phyloP scores from a whole-genome alignment of 2,888 invertebrate genomes.

The Calephelis perditalis region DNA sequence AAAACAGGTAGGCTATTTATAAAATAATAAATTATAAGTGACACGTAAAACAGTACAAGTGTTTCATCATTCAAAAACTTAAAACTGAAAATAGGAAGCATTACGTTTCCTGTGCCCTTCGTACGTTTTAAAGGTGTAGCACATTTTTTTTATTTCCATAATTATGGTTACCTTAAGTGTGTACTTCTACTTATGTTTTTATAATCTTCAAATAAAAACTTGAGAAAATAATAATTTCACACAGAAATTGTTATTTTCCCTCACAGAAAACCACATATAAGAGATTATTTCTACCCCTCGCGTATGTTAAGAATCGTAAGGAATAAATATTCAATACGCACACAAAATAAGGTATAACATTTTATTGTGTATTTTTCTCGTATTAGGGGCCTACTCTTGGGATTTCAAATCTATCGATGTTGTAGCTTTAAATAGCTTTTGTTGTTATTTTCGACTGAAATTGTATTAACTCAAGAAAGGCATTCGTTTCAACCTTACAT shows the following conservation, averaged over 20 bases:
- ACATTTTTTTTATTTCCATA: too few species aligned
- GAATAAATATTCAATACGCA: conserved; percentile 36
- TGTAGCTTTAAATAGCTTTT: conserved; percentile 23
- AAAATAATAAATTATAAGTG: too few species aligned
- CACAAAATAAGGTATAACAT: conserved; percentile 38
- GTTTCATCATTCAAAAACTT: too few species aligned
- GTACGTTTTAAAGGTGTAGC: too few species aligned
- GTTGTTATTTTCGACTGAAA: not conserved
- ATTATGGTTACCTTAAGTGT: too few species aligned
- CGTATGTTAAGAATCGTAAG: conserved; percentile 27
- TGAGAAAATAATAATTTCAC: conserved; percentile 12
- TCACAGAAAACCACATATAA: conserved; percentile 18
- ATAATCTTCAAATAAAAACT: not conserved
- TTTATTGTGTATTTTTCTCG: conserved; percentile 36
- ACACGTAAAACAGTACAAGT: too few species aligned
- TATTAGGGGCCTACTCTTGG: conserved; percentile 33
- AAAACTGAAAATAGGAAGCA: too few species aligned
- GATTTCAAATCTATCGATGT: conserved; percentile 35
- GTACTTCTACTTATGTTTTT: too few species aligned
- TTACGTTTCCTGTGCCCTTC: too few species aligned
- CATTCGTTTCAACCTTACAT: too few species aligned
- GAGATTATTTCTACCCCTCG: conserved; percentile 31
- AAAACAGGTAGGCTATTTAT: too few species aligned
- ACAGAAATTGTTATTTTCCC: conserved; percentile 15
- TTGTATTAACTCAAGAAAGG: not conserved